Percentiles rank a stretch among this genome's conserved stretches.
Evolutionary conservation across 2,113 vertebrate genomes (phyloP).

Genomic region (Pyxicephalus adspersus): DNA sequence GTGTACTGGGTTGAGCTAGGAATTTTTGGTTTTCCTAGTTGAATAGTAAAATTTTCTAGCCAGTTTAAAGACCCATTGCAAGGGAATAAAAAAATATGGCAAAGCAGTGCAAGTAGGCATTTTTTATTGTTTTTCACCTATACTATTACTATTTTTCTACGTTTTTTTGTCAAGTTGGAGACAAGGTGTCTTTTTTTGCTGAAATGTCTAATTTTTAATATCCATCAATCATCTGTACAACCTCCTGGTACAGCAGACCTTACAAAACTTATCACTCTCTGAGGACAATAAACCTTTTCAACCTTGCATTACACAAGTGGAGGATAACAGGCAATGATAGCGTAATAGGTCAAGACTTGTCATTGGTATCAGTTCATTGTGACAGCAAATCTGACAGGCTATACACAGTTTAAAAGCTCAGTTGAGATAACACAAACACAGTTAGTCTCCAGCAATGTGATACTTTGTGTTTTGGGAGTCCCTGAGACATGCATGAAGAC

Average conservation of each 20-base stretch:
- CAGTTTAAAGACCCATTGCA: too few relatives aligned
- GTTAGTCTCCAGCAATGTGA: neutral
- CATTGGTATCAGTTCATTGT: conserved; percentile 1
- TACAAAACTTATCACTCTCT: neutral
- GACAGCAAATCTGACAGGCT: conserved; percentile 17
- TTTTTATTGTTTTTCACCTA: too few relatives aligned
- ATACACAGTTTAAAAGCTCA: neutral
- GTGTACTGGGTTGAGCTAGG: too few relatives aligned
- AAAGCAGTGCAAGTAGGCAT: too few relatives aligned
- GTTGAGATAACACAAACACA: conserved; percentile 27
- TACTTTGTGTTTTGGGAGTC: conserved; percentile 6
- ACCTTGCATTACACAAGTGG: neutral
- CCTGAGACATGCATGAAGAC: neutral
- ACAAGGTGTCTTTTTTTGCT: neutral
- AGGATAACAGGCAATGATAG: neutral
- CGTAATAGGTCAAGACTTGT: conserved; percentile 20
- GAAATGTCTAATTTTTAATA: too few relatives aligned
- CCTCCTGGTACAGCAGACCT: neutral
- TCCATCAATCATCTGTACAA: too few relatives aligned
- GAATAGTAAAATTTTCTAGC: too few relatives aligned
- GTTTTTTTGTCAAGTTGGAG: neutral
- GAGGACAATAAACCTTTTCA: neutral
- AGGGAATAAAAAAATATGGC: too few relatives aligned
- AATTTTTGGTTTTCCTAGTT: too few relatives aligned
- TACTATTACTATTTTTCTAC: too few relatives aligned